Percentiles rank a stretch among this genome's conserved stretches.
Evolutionary conservation across 2,113 vertebrate species (phyloP).

Genomic region (Coptodon bakossiorum): DNA sequence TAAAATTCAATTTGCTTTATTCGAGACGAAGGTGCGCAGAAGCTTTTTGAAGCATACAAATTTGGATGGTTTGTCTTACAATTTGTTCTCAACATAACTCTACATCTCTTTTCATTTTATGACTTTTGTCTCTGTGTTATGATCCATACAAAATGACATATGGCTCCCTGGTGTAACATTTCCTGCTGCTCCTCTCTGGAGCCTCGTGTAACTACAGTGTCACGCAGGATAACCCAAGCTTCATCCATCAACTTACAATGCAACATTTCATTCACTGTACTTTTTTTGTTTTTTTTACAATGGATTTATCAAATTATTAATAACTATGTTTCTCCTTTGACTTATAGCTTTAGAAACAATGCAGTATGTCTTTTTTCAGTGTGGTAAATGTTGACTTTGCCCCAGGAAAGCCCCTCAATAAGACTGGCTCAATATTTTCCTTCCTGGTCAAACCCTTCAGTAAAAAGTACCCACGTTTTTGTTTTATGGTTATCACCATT

Average conservation of each 20-base stretch:
- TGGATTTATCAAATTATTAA: not conserved
- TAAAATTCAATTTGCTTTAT: not conserved
- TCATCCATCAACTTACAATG: conserved; percentile 4
- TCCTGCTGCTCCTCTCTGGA: not conserved
- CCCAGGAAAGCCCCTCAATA: not conserved
- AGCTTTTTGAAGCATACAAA: not conserved
- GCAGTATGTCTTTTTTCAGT: not conserved
- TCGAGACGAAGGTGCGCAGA: not conserved
- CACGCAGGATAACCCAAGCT: not conserved
- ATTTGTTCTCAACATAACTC: not conserved
- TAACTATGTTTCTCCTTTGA: not conserved
- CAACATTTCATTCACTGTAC: not conserved
- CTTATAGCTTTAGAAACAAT: not conserved
- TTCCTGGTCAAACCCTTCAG: not conserved
- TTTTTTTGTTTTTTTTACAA: not conserved
- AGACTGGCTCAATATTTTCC: not conserved
- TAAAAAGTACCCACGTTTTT: not conserved
- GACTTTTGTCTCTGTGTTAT: conserved; percentile 17
- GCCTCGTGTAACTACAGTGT: not conserved
- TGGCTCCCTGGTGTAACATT: not conserved
- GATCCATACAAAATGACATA: conserved; percentile 38
- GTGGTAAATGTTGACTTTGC: conserved; percentile 19
- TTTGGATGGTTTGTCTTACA: not conserved
- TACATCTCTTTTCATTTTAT: conserved; percentile 11
- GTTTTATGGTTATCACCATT: conserved; percentile 17